Evolutionary conservation across 2,888 invertebrate species (phyloP), one percentile per base, ranked within the genome.

Genomic region (Scrobipalpa atriplicella): DNA sequence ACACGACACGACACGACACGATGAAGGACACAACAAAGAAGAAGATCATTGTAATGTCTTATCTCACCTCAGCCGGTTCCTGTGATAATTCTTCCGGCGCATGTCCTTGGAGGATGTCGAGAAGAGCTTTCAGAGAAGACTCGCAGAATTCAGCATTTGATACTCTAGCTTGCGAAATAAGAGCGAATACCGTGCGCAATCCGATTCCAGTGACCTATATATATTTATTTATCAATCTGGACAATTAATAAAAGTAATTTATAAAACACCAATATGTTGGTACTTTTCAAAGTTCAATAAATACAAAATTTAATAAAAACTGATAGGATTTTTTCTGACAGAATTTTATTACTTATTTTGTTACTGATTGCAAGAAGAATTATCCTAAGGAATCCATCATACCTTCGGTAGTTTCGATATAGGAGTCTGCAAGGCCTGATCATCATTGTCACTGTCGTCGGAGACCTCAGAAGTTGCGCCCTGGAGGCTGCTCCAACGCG

Each of bases 101-200:
- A 82, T 97, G 97, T 29, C 97, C 97, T 92, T 99, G 98, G 67
- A 99, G 93, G 66, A 99, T 96, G 89, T 98, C 97, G 51, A 99
- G 92, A 71, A 99, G 89, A 0, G 99, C 98, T 73, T 94, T 94
- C 47, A 99, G 92, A 5, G 99, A 97, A 85, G 96, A 96, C 62
- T 97, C 96, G 88, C 99, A 99, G 65, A 99, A 94, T 67, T 94
- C 93, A 1, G 98, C 96, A 87, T 99, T 97, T 16, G 95, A 94
- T 66, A 94, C 94, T 68, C 97, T 94, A 65, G 98, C 97, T 84
- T 98, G 98, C 68, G 96, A 95, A 74, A 99, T 97, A 47, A 99
- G 93, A 77, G 98, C 96, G 87, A 99, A 98, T 5, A 99, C 96
- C 71, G 98, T 97, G 74, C 95, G 94, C 71, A 98, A 85, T 0